phyloP scores from a whole-genome alignment of 2,797 vertebrate genomes.

The Nannoperca australis region DNA sequence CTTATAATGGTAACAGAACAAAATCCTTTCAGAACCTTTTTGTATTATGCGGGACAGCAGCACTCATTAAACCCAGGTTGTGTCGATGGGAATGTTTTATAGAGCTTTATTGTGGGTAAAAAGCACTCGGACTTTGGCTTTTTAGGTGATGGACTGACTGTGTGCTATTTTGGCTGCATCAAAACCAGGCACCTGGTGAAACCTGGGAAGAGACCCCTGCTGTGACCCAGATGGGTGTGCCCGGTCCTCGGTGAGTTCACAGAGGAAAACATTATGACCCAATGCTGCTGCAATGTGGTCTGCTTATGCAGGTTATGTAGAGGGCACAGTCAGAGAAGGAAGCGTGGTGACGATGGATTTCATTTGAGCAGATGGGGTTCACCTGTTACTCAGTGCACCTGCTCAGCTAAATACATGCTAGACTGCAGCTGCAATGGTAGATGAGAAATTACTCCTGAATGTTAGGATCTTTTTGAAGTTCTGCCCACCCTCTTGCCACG shows the following conservation, averaged over 20 bases:
- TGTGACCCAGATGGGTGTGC: slow-evolving; percentile 24
- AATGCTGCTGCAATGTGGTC: slow-evolving; percentile 24
- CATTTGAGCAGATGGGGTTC: slow-evolving; percentile 51
- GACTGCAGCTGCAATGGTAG: slow-evolving; percentile 16
- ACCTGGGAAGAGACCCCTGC: slow-evolving; percentile 18
- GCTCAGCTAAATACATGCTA: slow-evolving; percentile 27
- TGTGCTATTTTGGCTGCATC: slow-evolving; percentile 7
- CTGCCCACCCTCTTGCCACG: background rate
- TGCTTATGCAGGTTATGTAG: slow-evolving; percentile 19
- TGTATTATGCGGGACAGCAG: background rate
- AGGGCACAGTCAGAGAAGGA: slow-evolving; percentile 23
- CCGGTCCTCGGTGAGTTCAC: slow-evolving; percentile 17
- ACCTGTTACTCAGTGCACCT: slow-evolving; percentile 36
- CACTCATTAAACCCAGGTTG: background rate
- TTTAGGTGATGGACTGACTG: background rate
- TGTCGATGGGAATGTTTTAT: background rate
- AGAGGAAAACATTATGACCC: slow-evolving; percentile 19
- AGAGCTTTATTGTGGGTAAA: background rate
- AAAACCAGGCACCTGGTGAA: slow-evolving; percentile 17
- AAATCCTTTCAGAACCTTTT: slow-evolving; percentile 18
- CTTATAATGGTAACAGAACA: slow-evolving; percentile 12
- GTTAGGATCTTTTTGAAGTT: slow-evolving; percentile 9
- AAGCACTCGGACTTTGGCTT: background rate
- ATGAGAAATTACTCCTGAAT: slow-evolving; percentile 2
- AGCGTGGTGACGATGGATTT: slow-evolving; percentile 4